A percentile compares a stretch with the other conserved stretches of the same genome.
phyloP scores from a whole-genome alignment of 2,797 vertebrate genomes.

The Euthynnus affinis region DNA sequence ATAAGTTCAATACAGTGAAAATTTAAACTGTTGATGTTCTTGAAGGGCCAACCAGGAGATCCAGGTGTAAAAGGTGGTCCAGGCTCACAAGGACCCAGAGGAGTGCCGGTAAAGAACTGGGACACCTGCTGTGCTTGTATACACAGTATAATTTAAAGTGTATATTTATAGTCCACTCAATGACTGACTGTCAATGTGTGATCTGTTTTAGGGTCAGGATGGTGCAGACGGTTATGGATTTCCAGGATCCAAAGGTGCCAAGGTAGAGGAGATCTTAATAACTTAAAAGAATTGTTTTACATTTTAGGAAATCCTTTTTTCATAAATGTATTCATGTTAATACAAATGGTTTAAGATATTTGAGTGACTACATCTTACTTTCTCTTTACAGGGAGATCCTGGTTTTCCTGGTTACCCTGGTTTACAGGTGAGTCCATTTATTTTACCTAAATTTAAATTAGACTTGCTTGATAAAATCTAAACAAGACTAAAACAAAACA shows the following conservation, averaged over 20 bases:
- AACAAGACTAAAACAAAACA: too few relatives aligned
- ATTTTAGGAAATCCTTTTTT: background rate
- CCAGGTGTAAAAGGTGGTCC: conserved; percentile 78
- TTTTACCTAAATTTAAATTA: too few relatives aligned
- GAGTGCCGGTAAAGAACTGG: conserved; percentile 82
- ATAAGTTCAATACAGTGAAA: too few relatives aligned
- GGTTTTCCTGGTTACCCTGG: conserved; percentile 90
- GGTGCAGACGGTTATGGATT: conserved; percentile 85
- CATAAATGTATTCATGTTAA: too few relatives aligned
- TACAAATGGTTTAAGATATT: too few relatives aligned
- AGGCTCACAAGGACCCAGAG: conserved; percentile 84
- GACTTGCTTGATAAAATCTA: too few relatives aligned
- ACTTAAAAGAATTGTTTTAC: too few relatives aligned
- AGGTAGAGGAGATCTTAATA: conserved; percentile 78
- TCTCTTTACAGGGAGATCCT: conserved; percentile 82
- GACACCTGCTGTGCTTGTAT: too few relatives aligned
- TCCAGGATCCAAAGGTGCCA: conserved; percentile 84
- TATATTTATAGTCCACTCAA: background rate
- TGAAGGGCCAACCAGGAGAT: conserved; percentile 89
- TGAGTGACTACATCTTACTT: too few relatives aligned
- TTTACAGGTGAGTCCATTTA: conserved; percentile 78
- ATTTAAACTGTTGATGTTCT: background rate
- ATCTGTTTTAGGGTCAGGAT: conserved; percentile 84
- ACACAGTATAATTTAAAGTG: background rate
- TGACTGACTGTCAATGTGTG: too few relatives aligned